Base-by-base conservation (phyloP, 2,113 vertebrate species). In the Oxyura jamaicensis region DNA sequence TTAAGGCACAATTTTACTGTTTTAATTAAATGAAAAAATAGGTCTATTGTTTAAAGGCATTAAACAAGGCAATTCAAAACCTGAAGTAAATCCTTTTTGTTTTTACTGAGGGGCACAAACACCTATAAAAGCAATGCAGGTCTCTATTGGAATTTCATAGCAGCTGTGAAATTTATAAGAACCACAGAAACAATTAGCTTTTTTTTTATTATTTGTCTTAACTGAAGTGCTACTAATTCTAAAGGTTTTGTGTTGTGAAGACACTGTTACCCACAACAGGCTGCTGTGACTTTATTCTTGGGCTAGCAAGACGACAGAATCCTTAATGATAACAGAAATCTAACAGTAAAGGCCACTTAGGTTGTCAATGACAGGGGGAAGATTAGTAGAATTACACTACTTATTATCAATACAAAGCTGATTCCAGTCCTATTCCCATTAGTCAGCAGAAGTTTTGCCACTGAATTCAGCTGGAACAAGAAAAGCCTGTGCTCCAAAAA, bases 11-110 rank as follows among this genome's bases (percentile, higher is more conserved):
- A 94, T 97, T 98, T 98, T 97, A 96, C 84, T 96, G 95, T 96
- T 98, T 98, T 98, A 98, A 98, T 98, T 98, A 98, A 98, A 97
- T 82, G 90, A 91, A 97, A 94, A 98, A 97, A 98, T 58, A 84
- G 79, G 58, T 77, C 93, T 95, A 97, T 97, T 98, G 97, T 98
- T 98, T 94, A 94, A 95, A 81, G 82, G 72, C 85, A 96, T 92
- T 86, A 97, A 97, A 98, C 84, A 97, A 96, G 84, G 86, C 94
- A 97, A 97, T 98, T 97, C 92, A 94, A 91, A 95, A 94, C 52
- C 78, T 93, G 76, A 95, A 80, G 59, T 42, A 90, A 92, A 94
- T 48, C 69, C 56, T 42, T 90, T 87, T 63, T 84, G 42, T 46
- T 95, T 98, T 97, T 97, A 97, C 88, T 92, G 62, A 83, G 84